Conservation (phyloP, 2,113 vertebrate species). For the Dromas ardeola region DNA sequence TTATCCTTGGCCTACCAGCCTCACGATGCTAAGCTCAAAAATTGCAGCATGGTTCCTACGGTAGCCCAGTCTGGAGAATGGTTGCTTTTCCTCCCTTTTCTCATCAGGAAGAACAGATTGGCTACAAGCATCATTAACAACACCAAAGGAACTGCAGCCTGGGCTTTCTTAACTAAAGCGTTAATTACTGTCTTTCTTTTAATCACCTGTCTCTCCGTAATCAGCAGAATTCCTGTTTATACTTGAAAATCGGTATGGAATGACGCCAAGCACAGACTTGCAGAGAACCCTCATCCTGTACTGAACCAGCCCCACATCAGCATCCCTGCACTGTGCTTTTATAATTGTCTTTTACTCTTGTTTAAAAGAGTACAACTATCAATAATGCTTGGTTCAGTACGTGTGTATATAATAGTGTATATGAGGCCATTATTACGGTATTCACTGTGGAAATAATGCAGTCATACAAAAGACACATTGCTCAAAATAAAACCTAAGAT, state of each 20-base stretch:
- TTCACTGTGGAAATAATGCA: constrained; percentile 36
- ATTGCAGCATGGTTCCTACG: background rate
- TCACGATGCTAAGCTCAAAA: background rate
- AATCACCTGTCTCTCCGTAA: background rate
- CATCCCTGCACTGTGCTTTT: background rate
- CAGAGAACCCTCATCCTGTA: background rate
- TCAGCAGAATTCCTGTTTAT: background rate
- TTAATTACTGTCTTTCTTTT: background rate
- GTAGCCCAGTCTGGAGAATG: background rate
- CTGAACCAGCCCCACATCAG: background rate
- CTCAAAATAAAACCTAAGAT: constrained; percentile 66
- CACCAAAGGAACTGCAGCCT: background rate
- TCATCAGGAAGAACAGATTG: background rate
- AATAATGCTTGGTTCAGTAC: background rate
- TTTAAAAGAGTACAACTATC: background rate
- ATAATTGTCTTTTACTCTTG: background rate
- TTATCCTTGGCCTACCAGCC: background rate
- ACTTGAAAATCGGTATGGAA: background rate
- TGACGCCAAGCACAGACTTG: background rate
- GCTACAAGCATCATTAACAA: background rate
- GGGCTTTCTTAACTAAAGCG: background rate
- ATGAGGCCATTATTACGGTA: background rate
- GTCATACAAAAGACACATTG: constrained; percentile 39
- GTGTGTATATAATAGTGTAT: constrained; percentile 13
- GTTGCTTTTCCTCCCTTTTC: background rate